phyloP scores from a whole-genome alignment of 2,797 vertebrate genomes.

The Vultur gryphus region DNA sequence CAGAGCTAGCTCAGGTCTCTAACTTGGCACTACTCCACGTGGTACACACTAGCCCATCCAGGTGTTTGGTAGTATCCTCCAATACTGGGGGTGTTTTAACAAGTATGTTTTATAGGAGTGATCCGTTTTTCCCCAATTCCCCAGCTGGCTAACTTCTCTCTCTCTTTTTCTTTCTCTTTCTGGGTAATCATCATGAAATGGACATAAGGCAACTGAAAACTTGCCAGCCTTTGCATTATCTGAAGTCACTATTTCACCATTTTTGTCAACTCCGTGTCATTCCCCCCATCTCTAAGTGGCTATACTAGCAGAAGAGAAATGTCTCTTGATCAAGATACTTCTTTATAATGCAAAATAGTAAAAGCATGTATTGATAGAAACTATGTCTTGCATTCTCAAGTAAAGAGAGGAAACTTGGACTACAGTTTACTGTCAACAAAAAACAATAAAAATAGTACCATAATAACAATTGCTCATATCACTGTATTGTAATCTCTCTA shows the following conservation, averaged over 20 bases:
- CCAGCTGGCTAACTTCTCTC: not conserved
- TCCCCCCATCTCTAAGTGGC: not conserved
- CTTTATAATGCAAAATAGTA: not conserved
- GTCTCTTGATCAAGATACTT: not conserved
- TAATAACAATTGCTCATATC: not conserved
- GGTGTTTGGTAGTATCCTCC: not conserved
- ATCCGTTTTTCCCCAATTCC: not conserved
- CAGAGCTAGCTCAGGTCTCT: not conserved
- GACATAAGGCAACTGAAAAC: not conserved
- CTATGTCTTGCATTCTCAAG: not conserved
- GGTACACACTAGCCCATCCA: not conserved
- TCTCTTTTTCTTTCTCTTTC: not conserved
- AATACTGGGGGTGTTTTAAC: not conserved
- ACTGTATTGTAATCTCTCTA: not conserved
- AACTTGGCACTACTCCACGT: not conserved
- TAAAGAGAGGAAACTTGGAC: not conserved
- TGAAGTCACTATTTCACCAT: not conserved
- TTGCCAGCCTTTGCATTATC: not conserved
- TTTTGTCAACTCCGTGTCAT: not conserved
- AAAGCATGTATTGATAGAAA: not conserved
- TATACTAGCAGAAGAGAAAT: not conserved
- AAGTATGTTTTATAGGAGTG: not conserved
- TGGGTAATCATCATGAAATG: not conserved
- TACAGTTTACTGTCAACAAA: not conserved
- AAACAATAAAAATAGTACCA: not conserved